Evolutionary conservation across 2,113 vertebrate species (phyloP).

Genomic region (Greenwoodochromis staneri): DNA sequence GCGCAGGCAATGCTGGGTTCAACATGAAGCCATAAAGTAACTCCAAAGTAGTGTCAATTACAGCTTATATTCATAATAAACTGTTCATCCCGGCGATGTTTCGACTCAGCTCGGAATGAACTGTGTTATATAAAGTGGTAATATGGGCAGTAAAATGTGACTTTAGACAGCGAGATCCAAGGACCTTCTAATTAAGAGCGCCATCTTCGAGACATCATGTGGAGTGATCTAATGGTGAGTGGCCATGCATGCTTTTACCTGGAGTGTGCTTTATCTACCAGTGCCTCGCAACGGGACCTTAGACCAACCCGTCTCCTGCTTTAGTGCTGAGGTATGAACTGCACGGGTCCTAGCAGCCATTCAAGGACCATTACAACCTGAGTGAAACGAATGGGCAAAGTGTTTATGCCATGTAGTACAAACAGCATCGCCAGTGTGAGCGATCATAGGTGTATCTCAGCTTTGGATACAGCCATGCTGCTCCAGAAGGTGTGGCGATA

Average conservation of each 20-base stretch:
- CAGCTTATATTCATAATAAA: slow-evolving; percentile 46
- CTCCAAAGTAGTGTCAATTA: slow-evolving; percentile 58
- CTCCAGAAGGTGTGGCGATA: slow-evolving; percentile 75
- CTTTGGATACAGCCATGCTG: slow-evolving; percentile 10
- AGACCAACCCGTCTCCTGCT: slow-evolving; percentile 22
- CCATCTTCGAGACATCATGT: slow-evolving; percentile 37
- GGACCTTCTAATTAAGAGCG: slow-evolving; percentile 61
- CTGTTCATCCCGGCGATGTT: slow-evolving; percentile 9
- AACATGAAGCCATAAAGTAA: slow-evolving; percentile 37
- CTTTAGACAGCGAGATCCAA: slow-evolving; percentile 44
- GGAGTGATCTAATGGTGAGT: slow-evolving; percentile 58
- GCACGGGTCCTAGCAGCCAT: slow-evolving; percentile 2
- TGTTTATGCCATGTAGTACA: slow-evolving; percentile 4
- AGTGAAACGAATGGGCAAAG: slow-evolving; percentile 36
- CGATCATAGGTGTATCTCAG: background rate
- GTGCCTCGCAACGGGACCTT: slow-evolving; percentile 31
- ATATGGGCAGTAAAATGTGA: slow-evolving; percentile 46
- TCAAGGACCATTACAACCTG: slow-evolving; percentile 31
- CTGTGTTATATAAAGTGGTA: slow-evolving; percentile 22
- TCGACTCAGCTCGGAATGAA: background rate
- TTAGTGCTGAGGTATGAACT: slow-evolving; percentile 42
- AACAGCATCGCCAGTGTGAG: background rate
- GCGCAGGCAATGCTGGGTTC: slow-evolving; percentile 20
- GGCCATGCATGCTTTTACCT: slow-evolving; percentile 48
- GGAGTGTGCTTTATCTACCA: slow-evolving; percentile 44